A percentile compares a stretch with the other conserved stretches of the same genome.
Evolutionary conservation across 2,113 vertebrate species (phyloP).

Genomic region (Ptychochromis oligacanthus): DNA sequence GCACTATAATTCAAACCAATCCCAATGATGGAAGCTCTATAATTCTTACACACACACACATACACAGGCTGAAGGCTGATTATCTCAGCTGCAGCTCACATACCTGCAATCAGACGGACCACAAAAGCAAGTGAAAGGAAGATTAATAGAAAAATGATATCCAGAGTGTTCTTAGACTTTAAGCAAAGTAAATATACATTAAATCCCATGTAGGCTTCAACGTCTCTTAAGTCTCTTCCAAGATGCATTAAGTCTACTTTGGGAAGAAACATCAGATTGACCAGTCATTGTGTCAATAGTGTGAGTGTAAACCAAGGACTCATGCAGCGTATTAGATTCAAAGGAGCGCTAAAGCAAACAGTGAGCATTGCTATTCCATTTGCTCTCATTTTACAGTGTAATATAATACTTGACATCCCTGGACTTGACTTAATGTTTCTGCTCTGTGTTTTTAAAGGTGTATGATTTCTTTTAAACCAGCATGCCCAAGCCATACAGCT

Average conservation of each 20-base stretch:
- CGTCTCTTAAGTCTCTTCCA: neutral
- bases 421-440: neutral
- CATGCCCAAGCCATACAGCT: neutral
- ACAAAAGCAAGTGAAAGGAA: constrained; percentile 16
- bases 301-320: neutral
- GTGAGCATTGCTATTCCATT: neutral
- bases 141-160: constrained; percentile 20
- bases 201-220: neutral
- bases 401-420: neutral
- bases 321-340: neutral
- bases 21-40: constrained; percentile 57
- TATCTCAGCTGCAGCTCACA: constrained; percentile 65
- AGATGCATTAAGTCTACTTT: constrained; percentile 7
- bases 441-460: neutral
- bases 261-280: neutral
- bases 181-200: constrained; percentile 14
- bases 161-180: constrained; percentile 9
- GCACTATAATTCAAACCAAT: constrained; percentile 68
- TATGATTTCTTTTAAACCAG: neutral
- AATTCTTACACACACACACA: constrained; percentile 54
- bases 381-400: neutral
- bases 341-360: neutral
- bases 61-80: constrained; percentile 56
- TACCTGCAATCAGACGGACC: constrained; percentile 59
- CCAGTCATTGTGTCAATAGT: constrained; percentile 10